phyloP scores from a whole-genome alignment of 2,113 vertebrate genomes.

The Mus musculus region DNA sequence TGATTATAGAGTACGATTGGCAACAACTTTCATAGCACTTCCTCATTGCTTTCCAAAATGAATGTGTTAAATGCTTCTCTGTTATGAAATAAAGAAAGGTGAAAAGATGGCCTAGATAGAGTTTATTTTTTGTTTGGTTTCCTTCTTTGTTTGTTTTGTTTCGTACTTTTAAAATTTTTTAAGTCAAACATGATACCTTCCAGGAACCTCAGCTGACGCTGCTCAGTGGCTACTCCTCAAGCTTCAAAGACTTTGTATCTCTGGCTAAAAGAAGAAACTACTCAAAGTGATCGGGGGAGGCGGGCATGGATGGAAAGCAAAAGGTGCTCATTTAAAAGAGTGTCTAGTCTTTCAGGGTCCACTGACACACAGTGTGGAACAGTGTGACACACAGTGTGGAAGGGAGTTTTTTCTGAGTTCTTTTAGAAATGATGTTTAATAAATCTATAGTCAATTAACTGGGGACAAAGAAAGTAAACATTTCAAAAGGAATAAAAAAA shows the following conservation, averaged over 20 bases:
- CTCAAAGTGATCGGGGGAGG: background rate
- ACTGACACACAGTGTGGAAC: background rate
- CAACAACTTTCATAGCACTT: conserved; percentile 68
- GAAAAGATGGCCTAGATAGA: conserved; percentile 73
- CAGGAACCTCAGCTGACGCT: conserved; percentile 59
- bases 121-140: conserved; percentile 71
- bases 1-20: conserved; percentile 60
- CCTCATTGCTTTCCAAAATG: conserved; percentile 80
- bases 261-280: conserved; percentile 26
- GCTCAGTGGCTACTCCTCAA: conserved; percentile 43
- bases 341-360: background rate
- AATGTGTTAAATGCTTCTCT: conserved; percentile 83
- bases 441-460: conserved; percentile 10
- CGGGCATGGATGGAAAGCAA: background rate
- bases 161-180: conserved; percentile 4
- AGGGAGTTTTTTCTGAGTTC: background rate
- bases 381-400: background rate
- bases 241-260: conserved; percentile 1
- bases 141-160: conserved; percentile 69
- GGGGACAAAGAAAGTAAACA: background rate
- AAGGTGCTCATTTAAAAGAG: background rate
- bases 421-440: conserved; percentile 16
- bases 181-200: conserved; percentile 69
- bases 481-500: background rate
- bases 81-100: conserved; percentile 83